Evolutionary conservation across 2,113 vertebrate species (phyloP).

Genomic region (Callorhinus ursinus): DNA sequence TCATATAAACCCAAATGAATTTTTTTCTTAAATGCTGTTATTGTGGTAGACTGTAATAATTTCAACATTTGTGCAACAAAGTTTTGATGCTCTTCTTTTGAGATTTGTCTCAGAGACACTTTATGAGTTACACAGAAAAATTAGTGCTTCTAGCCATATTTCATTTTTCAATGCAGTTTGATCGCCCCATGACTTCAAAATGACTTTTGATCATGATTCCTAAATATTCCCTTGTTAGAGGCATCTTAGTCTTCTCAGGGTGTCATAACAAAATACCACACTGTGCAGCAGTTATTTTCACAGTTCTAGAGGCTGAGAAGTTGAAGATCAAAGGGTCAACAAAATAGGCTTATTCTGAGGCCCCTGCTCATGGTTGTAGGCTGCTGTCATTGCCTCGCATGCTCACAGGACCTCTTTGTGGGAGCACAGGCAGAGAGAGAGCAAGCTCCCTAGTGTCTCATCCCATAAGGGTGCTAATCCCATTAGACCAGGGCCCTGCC

Average conservation of each 20-base stretch:
- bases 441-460: background rate
- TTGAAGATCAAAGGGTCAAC: background rate
- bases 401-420: background rate
- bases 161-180: constrained; percentile 45
- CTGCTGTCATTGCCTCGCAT: background rate
- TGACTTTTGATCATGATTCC: background rate
- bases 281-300: background rate
- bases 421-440: background rate
- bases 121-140: background rate
- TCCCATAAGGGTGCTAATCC: background rate
- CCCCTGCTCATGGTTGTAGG: background rate
- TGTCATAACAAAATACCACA: background rate
- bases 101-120: constrained; percentile 26
- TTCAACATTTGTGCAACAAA: constrained; percentile 14
- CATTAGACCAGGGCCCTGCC: background rate
- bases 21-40: constrained; percentile 44
- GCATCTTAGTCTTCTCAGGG: background rate
- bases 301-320: background rate
- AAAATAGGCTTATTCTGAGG: background rate
- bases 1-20: background rate
- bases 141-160: background rate
- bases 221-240: background rate
- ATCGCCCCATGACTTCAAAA: background rate
- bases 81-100: background rate
- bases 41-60: background rate